Base-by-base conservation (phyloP, 2,888 invertebrate genomes). In the Baronia brevicornis region DNA sequence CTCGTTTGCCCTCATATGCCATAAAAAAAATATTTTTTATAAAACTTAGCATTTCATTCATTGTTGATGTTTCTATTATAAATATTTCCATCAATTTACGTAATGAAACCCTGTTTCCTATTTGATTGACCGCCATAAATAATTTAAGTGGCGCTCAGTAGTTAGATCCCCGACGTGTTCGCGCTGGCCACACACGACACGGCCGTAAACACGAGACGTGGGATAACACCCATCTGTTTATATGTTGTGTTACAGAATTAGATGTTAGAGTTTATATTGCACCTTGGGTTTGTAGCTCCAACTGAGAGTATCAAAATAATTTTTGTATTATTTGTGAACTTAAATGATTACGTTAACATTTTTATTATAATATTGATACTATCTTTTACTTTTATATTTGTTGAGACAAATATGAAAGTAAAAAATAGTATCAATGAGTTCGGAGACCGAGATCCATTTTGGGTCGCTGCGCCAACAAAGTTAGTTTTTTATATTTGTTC, bases 131-230 rank as follows among this genome's bases (percentile, higher is more conserved):
- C 22, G 26, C 35, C 30, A 36, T 30, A 30, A 36, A 36, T 36
- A 36, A 36, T 26, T 36, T 36, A 36, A 36, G 35, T 30, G 35
- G 30, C 29, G 25, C 35, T 36, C 35, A 30, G 30, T 36, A 22
- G 35, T 29, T 21, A 30, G 35, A 35, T 29, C 24, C 21, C 8
- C 19, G 14, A 7, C 8, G 14, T 15, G 6, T 10, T 11, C 26
- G 27, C 33, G 26, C 26, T 11, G 24, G 14, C 12, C 10, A 33
- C 33, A 34, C 20, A 10, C 8, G 20, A 24, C 34, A 18, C 21
- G 4, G 21, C n/a, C 20, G 21, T 26, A 26, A 30, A 34, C 14
- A 25, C 17, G 13, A 17, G 14, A 4, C 18, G 17, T 15, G 22
- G 7, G 30, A 29, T 11, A 22, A 18, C 21, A 21, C 6, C 7